A percentile compares a stretch with the other conserved stretches of the same genome.
phyloP scores from a whole-genome alignment of 2,888 invertebrate genomes.

The Spodoptera littoralis region DNA sequence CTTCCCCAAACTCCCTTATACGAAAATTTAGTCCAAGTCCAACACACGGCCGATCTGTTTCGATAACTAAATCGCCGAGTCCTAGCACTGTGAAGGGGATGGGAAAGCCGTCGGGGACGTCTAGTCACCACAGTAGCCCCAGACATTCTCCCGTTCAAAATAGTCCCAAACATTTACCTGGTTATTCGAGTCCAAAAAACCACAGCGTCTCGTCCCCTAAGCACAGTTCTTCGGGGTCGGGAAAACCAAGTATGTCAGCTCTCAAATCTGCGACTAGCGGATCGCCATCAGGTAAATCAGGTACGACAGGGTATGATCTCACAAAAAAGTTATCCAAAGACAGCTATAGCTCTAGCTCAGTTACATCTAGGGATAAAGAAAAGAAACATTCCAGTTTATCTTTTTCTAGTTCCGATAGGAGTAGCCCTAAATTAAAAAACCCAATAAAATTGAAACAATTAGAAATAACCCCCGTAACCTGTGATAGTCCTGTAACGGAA shows the following conservation, averaged over 20 bases:
- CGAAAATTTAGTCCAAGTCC: conserved; percentile 93
- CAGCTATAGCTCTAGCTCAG: conserved; percentile 78
- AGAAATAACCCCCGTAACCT: conserved; percentile 89
- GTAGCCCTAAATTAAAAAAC: conserved; percentile 91
- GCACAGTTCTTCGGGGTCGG: conserved; percentile 92
- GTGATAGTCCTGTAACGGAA: conserved; percentile 82
- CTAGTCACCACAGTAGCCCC: conserved; percentile 90
- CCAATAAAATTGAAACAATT: conserved; percentile 91
- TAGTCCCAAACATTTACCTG: conserved; percentile 92
- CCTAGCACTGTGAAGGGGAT: conserved; percentile 79
- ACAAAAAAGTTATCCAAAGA: conserved; percentile 88
- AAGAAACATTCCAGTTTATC: conserved; percentile 86
- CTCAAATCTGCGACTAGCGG: conserved; percentile 93
- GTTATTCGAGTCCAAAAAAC: conserved; percentile 93
- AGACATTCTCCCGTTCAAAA: conserved; percentile 93
- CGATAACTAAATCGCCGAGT: conserved; percentile 90
- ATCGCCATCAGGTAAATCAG: conserved; percentile 91
- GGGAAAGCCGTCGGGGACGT: conserved; percentile 85
- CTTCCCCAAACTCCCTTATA: conserved; percentile 91
- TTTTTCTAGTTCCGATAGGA: conserved; percentile 88
- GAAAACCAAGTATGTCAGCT: conserved; percentile 96
- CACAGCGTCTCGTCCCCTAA: conserved; percentile 94
- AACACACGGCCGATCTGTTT: conserved; percentile 90
- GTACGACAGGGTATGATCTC: conserved; percentile 86
- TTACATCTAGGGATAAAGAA: conserved; percentile 87